A percentile compares a stretch with the other conserved stretches of the same genome.
Conservation (phyloP, 2,888 invertebrate genomes). For the Dascillus cervinus region DNA sequence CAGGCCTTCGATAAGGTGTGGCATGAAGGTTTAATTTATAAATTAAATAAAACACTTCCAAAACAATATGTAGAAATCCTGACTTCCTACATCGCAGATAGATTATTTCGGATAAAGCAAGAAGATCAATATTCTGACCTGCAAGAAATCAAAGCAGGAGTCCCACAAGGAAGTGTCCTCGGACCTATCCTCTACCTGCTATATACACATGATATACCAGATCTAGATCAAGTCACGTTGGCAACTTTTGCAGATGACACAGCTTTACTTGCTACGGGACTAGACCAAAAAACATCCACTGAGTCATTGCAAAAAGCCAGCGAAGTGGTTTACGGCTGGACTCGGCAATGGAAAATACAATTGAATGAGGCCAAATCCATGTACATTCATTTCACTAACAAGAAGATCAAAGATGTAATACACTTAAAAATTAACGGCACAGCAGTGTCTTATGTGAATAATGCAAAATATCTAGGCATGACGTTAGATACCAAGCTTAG, state of each 20-base stretch:
- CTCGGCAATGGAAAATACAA: slow-evolving; percentile 20
- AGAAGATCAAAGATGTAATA: slow-evolving; percentile 13
- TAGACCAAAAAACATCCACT: slow-evolving; percentile 4
- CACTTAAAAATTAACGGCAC: slow-evolving; percentile 10
- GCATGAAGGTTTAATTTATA: slow-evolving; percentile 15
- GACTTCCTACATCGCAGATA: slow-evolving; percentile 10
- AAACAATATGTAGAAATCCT: slow-evolving; percentile 10
- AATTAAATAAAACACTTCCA: slow-evolving; percentile 7
- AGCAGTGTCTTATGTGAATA: slow-evolving; percentile 10
- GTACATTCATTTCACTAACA: slow-evolving; percentile 21
- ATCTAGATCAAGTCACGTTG: slow-evolving; percentile 2
- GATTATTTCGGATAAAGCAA: slow-evolving; percentile 7
- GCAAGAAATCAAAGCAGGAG: slow-evolving; percentile 5
- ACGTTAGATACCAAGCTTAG: slow-evolving; percentile 13
- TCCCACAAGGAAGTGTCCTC: slow-evolving; percentile 6
- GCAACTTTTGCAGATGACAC: slow-evolving; percentile 19
- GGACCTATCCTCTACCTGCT: slow-evolving; percentile 11
- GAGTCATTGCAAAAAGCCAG: slow-evolving; percentile 11
- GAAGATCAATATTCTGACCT: slow-evolving; percentile 7
- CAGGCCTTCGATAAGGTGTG: slow-evolving; percentile 19
- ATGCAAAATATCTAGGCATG: slow-evolving; percentile 10
- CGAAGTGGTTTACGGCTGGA: slow-evolving; percentile 15
- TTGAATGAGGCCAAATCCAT: slow-evolving; percentile 20
- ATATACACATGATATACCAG: slow-evolving; percentile 15
- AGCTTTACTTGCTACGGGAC: slow-evolving; percentile 7